Base-by-base conservation (phyloP, 2,888 invertebrate genomes). In the Ennomos quercinarius region DNA sequence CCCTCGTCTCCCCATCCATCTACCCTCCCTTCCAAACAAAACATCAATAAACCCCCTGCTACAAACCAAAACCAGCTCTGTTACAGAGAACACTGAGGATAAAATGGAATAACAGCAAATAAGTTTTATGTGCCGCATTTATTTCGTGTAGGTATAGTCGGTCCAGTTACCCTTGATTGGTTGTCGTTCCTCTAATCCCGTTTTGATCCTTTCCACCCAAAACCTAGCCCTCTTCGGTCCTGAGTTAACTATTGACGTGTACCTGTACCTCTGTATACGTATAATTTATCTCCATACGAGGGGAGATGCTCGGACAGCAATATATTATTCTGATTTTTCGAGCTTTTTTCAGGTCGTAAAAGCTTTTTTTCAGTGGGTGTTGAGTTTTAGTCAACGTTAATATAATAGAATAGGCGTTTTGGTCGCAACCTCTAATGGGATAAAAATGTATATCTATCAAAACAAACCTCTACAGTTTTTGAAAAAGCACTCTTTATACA, bases 151-250 rank as follows among this genome's bases (percentile, higher is more conserved):
- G 92, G 90, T 92, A 92, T 89, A 91, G 80, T 69, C 88, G 88
- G 93, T 93, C 93, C 93, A 91, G 93, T 93, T 93, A 93, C 92
- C 92, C 94, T 94, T 94, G 94, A 94, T 94, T 94, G 94, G 94
- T 94, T 94, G 94, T 93, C 94, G 94, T 94, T 94, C 91, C 91
- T 93, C 94, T 94, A 94, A 94, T 94, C 94, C 94, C 93, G 90
- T 93, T 94, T 94, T 94, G 94, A 94, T 94, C 94, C 94, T 91
- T 93, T 93, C 94, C 93, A 93, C 93, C 94, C 89, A 84, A 88
- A 89, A 91, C 87, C 86, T 89, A 87, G 93, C 93, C 93, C 92
- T 91, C 91, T 89, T 89, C 81, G 85, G 81, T 77, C 79, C 82
- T 84, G 81, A 82, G 84, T 87, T 89, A 87, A 90, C 92, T 92